Conservation (phyloP, 2,888 invertebrate species). For the Peribatodes rhomboidaria region DNA sequence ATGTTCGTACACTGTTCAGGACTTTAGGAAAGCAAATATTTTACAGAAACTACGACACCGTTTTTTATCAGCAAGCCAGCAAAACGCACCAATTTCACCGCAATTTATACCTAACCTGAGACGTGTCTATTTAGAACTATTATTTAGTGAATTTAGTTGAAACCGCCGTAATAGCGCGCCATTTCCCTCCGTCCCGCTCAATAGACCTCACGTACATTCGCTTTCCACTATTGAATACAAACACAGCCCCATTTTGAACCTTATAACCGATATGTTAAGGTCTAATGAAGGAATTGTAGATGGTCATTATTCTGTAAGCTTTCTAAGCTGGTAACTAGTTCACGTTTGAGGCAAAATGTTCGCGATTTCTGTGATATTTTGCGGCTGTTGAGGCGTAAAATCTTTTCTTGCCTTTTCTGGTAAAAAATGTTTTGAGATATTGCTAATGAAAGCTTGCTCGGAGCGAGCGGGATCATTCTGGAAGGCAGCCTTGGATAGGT, state of each 20-base stretch:
- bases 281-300: slow-evolving; percentile 16
- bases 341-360: slow-evolving; percentile 44
- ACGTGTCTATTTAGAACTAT: slow-evolving; percentile 48
- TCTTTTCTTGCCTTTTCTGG: slow-evolving; percentile 43
- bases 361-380: slow-evolving; percentile 43
- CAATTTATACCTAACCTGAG: slow-evolving; percentile 40
- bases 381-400: slow-evolving; percentile 45
- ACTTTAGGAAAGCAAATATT: too few relatives aligned
- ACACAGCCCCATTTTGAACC: slow-evolving; percentile 32
- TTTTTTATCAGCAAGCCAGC: neutral
- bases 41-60: neutral
- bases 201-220: slow-evolving; percentile 52
- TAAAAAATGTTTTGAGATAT: slow-evolving; percentile 26
- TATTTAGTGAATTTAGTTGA: slow-evolving; percentile 52
- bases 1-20: too few relatives aligned
- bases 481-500: neutral
- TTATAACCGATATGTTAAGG: slow-evolving; percentile 17
- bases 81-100: slow-evolving; percentile 26
- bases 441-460: slow-evolving; percentile 17
- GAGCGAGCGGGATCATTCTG: neutral
- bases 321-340: slow-evolving; percentile 39
- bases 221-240: slow-evolving; percentile 39
- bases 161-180: slow-evolving; percentile 57
- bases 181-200: slow-evolving; percentile 52
- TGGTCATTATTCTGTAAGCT: slow-evolving; percentile 41